Base-by-base conservation (phyloP, 1,140 invertebrate species). In the Telenomus remus region DNA sequence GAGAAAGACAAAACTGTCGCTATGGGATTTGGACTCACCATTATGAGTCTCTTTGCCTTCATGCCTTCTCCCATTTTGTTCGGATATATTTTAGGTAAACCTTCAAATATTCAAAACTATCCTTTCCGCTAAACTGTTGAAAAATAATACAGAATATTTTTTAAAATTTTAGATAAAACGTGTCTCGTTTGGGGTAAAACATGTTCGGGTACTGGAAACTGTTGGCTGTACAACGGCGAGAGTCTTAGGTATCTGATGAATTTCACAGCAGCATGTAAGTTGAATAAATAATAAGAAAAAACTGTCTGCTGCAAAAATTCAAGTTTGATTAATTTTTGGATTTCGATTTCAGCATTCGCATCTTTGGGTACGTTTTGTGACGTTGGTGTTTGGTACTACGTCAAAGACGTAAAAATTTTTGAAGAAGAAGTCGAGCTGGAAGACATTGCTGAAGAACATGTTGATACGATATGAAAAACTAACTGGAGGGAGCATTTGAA, bases 111-210 rank as follows among this genome's bases (percentile, higher is more conserved):
- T n/a, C n/a, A n/a, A n/a, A n/a, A n/a, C n/a, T n/a, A n/a, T n/a
- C n/a, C n/a, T n/a, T n/a, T n/a, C n/a, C n/a, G n/a, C n/a, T n/a
- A n/a, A n/a, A n/a, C n/a, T n/a, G n/a, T n/a, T n/a, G n/a, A n/a
- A n/a, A n/a, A n/a, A n/a, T n/a, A n/a, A n/a, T n/a, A n/a, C n/a
- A n/a, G 53, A 70, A 27, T 27, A 6, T 27, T 27, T 27, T 1
- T 27, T 59, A 3, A 43, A 9, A 13, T 60, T 49, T 65, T 48
- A 92, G 91, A 92, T 87, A 89, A 89, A 42, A 90, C 91, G 11
- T 94, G 93, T 76, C 78, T 93, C 1, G 91, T 94, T 10, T 94
- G 93, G 93, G 93, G 93, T 11, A 93, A 92, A 81, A 93, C 93
- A 8, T 94, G 93, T 78, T 88, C 90, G 4, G 91, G 91, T 50